These are phyloP conservation scores for Stegodyphus mimosarum DNA, from an alignment of 1,140 invertebrate genomes.

Conservation along the genomic window DNA sequence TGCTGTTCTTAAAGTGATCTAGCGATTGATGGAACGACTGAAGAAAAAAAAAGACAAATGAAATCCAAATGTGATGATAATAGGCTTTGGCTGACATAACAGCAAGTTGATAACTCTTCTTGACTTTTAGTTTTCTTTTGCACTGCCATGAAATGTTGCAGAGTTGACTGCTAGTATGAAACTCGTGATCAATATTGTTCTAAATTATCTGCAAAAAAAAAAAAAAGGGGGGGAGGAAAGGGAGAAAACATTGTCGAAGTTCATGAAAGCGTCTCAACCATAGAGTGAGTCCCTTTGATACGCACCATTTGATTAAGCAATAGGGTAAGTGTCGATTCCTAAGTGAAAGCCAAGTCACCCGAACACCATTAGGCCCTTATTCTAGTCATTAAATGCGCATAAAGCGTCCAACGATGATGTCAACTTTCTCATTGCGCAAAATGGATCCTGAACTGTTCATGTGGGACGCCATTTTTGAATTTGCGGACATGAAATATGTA, in stretches of 20 bases:
- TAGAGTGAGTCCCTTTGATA: constrained; percentile 31
- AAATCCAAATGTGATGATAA: neutral
- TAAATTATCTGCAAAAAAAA: no score
- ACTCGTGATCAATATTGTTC: no score
- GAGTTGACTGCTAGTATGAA: no score
- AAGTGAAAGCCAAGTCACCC: constrained; percentile 20
- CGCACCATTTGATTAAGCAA: constrained; percentile 34
- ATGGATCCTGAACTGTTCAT: no score
- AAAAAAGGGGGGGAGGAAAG: neutral
- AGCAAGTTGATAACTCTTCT: no score
- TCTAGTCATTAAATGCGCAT: constrained; percentile 43
- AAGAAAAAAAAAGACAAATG: neutral
- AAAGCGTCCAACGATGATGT: constrained; percentile 31
- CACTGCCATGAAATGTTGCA: no score
- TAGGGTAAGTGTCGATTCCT: constrained; percentile 17
- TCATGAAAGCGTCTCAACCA: constrained; percentile 47
- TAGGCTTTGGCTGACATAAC: no score
- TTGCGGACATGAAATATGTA: no score
- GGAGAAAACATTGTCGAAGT: constrained; percentile 14
- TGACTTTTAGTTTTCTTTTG: no score
- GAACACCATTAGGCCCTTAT: constrained; percentile 46
- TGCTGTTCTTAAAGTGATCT: no score
- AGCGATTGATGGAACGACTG: no score
- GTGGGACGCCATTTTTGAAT: no score
- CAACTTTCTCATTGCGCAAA: neutral